These are phyloP conservation scores for Euplexia lucipara DNA, from an alignment of 2,888 invertebrate species.

Conservation along the genomic window DNA sequence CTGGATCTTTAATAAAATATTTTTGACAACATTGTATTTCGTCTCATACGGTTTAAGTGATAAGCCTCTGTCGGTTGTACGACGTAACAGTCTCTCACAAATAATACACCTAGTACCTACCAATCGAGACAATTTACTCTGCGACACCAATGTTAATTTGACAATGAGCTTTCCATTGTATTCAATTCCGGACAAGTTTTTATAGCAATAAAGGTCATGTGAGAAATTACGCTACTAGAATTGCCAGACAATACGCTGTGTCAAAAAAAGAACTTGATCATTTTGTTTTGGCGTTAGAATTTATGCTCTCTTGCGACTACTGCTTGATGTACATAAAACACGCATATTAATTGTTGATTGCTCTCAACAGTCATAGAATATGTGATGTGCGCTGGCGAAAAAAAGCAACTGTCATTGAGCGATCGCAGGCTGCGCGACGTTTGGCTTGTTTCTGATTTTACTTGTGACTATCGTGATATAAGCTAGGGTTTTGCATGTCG, in stretches of 20 bases:
- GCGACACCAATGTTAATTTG: conserved; percentile 22
- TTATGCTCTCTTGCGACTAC: conserved; percentile 11
- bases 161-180: conserved; percentile 29
- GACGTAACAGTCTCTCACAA: conserved; percentile 17
- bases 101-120: conserved; percentile 18
- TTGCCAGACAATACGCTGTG: conserved; percentile 10
- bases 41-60: conserved; percentile 18
- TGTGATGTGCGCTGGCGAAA: not conserved
- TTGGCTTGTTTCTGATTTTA: not conserved
- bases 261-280: not conserved
- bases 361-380: not conserved
- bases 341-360: no score
- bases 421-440: conserved; percentile 9
- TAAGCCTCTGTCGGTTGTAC: conserved; percentile 2
- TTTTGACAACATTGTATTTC: conserved; percentile 2
- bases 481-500: not conserved
- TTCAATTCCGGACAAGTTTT: conserved; percentile 23
- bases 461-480: not conserved
- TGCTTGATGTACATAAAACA: not conserved
- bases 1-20: conserved; percentile 1
- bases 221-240: conserved; percentile 25
- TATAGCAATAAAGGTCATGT: conserved; percentile 38
- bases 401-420: not conserved
- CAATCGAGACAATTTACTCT: conserved; percentile 13
- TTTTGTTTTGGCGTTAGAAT: not conserved